A percentile compares a stretch with the other conserved stretches of the same genome.
These are phyloP conservation scores for Bradynema listronoti DNA, from an alignment of 1,140 invertebrate genomes.

Conservation along the genomic window DNA sequence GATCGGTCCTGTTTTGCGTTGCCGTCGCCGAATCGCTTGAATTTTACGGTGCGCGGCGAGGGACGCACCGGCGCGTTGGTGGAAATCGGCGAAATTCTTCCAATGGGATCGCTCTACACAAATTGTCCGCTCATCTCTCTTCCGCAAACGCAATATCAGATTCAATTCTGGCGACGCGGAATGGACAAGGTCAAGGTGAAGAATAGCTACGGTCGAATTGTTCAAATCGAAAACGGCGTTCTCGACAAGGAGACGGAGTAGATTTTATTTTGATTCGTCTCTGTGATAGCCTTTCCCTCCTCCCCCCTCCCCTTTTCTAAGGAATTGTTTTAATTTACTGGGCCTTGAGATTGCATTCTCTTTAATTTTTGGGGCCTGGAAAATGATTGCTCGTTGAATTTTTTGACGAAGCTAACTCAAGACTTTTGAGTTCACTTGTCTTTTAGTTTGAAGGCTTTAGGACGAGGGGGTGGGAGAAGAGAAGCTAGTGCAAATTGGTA, in stretches of 20 bases:
- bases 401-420: no score
- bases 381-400: no score
- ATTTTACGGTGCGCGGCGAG: conserved; percentile 53
- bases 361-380: no score
- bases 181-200: conserved; percentile 53
- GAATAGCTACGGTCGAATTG: conserved; percentile 32
- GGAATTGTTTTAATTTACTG: no score
- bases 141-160: conserved; percentile 55
- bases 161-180: conserved; percentile 47
- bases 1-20: conserved; percentile 49
- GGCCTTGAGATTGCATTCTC: no score
- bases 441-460: no score
- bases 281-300: no score
- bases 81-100: conserved; percentile 24
- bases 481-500: no score
- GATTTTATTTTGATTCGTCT: conserved; percentile 4
- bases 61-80: conserved; percentile 43
- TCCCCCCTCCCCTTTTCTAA: no score
- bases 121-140: conserved; percentile 46
- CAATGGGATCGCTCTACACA: not conserved
- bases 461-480: no score
- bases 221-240: conserved; percentile 56
- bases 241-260: conserved; percentile 55
- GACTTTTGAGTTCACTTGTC: no score
- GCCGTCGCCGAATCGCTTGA: conserved; percentile 40